A percentile compares a stretch with the other conserved stretches of the same genome.
Conservation (phyloP, 2,888 invertebrate genomes). For the Drosophila anceps region DNA sequence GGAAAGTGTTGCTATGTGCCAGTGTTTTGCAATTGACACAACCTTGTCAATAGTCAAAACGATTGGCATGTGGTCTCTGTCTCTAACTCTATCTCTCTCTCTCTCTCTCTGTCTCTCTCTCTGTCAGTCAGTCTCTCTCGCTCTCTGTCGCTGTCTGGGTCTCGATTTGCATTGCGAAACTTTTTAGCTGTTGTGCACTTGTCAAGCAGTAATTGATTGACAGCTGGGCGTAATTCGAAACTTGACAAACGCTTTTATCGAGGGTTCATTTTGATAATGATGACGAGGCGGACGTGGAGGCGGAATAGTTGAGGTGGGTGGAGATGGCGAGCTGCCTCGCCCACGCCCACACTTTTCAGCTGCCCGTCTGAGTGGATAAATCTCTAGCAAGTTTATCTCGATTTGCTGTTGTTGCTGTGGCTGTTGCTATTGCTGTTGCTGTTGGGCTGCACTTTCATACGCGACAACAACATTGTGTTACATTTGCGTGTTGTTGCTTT, state of each 20-base stretch:
- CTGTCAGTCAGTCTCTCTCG: neutral
- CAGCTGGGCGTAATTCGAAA: constrained; percentile 68
- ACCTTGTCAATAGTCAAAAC: constrained; percentile 21
- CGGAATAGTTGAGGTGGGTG: neutral
- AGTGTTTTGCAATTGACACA: constrained; percentile 7
- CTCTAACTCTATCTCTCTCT: neutral
- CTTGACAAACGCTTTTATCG: constrained; percentile 63
- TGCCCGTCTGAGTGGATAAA: constrained; percentile 32
- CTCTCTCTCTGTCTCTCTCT: neutral
- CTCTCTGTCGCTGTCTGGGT: neutral
- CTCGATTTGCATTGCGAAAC: constrained; percentile 31
- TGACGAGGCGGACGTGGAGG: neutral
- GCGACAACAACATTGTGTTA: constrained; percentile 46
- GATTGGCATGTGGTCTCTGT: constrained; percentile 29
- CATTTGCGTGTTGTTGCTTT: constrained; percentile 31
- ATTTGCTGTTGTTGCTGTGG: constrained; percentile 29
- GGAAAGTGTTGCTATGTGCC: neutral
- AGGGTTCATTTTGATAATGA: constrained; percentile 58
- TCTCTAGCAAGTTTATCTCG: constrained; percentile 21
- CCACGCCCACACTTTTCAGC: neutral
- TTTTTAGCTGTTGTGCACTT: constrained; percentile 43
- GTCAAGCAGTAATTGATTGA: constrained; percentile 68
- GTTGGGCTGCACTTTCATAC: constrained; percentile 63
- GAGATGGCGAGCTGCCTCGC: neutral
- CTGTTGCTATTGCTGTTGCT: neutral